These are phyloP conservation scores for Acleris laterana DNA, from an alignment of 2,888 invertebrate species.

Conservation along the genomic window DNA sequence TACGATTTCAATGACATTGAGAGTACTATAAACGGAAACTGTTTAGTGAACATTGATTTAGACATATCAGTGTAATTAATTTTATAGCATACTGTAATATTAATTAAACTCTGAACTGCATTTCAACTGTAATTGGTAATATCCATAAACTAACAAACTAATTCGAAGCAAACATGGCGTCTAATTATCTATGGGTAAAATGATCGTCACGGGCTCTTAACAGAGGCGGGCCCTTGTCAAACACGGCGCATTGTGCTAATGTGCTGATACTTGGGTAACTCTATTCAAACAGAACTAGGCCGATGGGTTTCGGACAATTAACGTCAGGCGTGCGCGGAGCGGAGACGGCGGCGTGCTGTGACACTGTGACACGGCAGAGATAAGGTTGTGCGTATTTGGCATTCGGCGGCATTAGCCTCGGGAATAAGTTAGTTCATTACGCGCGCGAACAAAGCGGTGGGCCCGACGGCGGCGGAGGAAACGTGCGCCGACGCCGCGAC, in stretches of 20 bases:
- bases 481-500: constrained; percentile 83
- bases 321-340: constrained; percentile 57
- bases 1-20: too few relatives aligned
- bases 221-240: constrained; percentile 68
- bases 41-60: too few relatives aligned
- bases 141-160: constrained; percentile 21
- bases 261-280: constrained; percentile 67
- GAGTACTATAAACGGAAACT: too few relatives aligned
- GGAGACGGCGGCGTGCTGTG: constrained; percentile 52
- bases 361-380: constrained; percentile 61
- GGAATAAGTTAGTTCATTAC: constrained; percentile 84
- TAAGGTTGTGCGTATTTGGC: constrained; percentile 76
- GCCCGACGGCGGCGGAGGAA: constrained; percentile 81
- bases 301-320: constrained; percentile 69
- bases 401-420: constrained; percentile 71
- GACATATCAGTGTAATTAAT: too few relatives aligned
- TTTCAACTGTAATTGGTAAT: constrained; percentile 22
- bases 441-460: constrained; percentile 76
- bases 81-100: too few relatives aligned
- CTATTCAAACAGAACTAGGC: constrained; percentile 78
- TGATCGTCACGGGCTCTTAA: constrained; percentile 54
- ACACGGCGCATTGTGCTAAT: constrained; percentile 71
- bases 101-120: too few relatives aligned
- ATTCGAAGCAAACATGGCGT: constrained; percentile 51
- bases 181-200: constrained; percentile 46